Conservation (phyloP, 2,797 vertebrate genomes). For the Intellagama lesueurii region DNA sequence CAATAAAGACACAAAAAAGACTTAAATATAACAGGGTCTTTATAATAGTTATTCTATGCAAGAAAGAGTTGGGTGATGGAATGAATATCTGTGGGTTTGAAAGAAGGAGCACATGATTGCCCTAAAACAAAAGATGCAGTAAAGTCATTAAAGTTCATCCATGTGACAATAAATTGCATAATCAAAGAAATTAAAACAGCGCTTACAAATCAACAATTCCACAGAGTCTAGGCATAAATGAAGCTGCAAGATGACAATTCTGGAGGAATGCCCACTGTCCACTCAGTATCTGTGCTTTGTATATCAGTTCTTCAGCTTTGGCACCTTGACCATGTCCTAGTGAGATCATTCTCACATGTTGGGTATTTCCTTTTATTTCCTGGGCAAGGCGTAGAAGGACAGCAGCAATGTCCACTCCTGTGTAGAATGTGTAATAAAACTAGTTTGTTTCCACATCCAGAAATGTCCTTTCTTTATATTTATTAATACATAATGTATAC, state of each 20-base stretch:
- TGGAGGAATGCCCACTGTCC: slow-evolving; percentile 76
- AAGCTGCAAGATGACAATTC: slow-evolving; percentile 74
- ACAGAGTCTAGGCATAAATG: slow-evolving; percentile 73
- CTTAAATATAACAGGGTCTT: background rate
- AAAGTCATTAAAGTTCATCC: too few relatives aligned
- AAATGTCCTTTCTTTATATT: background rate
- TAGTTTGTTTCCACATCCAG: background rate
- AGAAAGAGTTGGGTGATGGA: background rate
- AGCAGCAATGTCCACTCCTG: slow-evolving; percentile 66
- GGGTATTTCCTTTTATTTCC: slow-evolving; percentile 64
- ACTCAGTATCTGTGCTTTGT: slow-evolving; percentile 45
- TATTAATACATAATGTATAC: background rate
- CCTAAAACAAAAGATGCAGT: too few relatives aligned
- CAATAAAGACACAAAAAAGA: background rate
- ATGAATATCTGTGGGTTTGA: background rate
- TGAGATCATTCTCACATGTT: slow-evolving; percentile 70
- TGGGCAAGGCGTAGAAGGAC: slow-evolving; percentile 70
- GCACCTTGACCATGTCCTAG: slow-evolving; percentile 70
- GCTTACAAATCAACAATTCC: slow-evolving; percentile 72
- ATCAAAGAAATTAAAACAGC: background rate
- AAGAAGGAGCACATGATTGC: background rate
- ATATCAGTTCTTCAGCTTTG: slow-evolving; percentile 70
- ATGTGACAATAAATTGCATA: background rate
- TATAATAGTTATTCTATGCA: background rate
- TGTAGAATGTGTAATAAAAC: background rate